These are phyloP conservation scores for Drymodes brunneopygia DNA, from an alignment of 2,113 vertebrate species.

Conservation along the genomic window DNA sequence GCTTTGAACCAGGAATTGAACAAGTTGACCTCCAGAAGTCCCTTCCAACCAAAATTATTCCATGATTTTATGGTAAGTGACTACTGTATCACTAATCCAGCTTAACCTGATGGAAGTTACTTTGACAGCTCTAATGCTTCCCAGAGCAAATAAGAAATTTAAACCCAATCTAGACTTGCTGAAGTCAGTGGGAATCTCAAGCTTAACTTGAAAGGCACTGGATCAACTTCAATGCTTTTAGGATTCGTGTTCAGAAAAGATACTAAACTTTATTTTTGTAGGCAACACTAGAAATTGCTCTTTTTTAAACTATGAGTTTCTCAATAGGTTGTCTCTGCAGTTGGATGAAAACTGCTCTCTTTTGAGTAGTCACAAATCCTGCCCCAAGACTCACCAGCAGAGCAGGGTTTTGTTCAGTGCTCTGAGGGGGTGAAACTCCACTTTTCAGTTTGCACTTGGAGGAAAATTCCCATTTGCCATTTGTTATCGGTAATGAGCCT, in stretches of 20 bases:
- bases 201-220: neutral
- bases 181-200: neutral
- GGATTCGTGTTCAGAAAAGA: neutral
- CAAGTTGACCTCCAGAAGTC: neutral
- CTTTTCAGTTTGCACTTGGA: neutral
- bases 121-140: neutral
- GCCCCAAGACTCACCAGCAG: neutral
- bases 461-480: neutral
- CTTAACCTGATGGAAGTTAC: constrained; percentile 2
- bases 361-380: neutral
- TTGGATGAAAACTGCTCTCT: neutral
- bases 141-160: neutral
- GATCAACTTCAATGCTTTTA: neutral
- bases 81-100: neutral
- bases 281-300: neutral
- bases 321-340: neutral
- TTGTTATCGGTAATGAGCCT: neutral
- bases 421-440: neutral
- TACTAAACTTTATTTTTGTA: neutral
- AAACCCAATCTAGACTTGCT: neutral
- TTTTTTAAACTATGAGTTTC: neutral
- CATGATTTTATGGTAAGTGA: constrained; percentile 14
- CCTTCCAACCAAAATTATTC: neutral
- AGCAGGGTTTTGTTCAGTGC: neutral
- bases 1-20: neutral